Conservation (phyloP, 1,140 invertebrate species). For the Proales similis region DNA sequence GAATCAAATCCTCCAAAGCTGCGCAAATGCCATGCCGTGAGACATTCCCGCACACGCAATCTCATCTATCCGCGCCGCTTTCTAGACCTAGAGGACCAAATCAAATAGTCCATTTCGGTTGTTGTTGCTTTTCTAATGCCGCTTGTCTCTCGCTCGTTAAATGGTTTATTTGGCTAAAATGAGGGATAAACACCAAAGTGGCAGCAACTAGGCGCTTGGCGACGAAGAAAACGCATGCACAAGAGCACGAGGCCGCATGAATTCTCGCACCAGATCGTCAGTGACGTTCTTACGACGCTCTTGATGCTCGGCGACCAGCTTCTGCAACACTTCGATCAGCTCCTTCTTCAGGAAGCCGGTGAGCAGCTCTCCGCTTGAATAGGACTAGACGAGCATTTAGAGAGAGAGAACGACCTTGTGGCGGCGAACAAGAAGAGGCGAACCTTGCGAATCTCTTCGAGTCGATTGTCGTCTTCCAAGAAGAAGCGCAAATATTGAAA, state of each 20-base stretch:
- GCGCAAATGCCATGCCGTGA: too few relatives aligned
- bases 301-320: conserved; percentile 74
- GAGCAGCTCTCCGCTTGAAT: conserved; percentile 77
- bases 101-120: too few relatives aligned
- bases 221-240: conserved; percentile 56
- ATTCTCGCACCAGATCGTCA: conserved; percentile 73
- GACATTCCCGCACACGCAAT: too few relatives aligned
- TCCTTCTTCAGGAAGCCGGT: conserved; percentile 90
- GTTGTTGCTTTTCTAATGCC: too few relatives aligned
- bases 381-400: conserved; percentile 60
- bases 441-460: conserved; percentile 72
- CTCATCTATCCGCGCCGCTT: too few relatives aligned
- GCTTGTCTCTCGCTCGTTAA: too few relatives aligned
- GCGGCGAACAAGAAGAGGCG: conserved; percentile 39
- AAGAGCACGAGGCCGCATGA: conserved; percentile 74
- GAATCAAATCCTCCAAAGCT: too few relatives aligned
- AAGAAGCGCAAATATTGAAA: conserved; percentile 94
- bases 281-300: conserved; percentile 66
- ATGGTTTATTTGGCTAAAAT: too few relatives aligned
- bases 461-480: conserved; percentile 79
- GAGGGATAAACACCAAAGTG: too few relatives aligned
- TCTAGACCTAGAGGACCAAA: too few relatives aligned
- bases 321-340: conserved; percentile 68
- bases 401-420: background rate
- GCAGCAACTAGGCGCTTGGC: too few relatives aligned